Conservation (phyloP, 2,888 invertebrate genomes). For the Ormia ochracea region DNA sequence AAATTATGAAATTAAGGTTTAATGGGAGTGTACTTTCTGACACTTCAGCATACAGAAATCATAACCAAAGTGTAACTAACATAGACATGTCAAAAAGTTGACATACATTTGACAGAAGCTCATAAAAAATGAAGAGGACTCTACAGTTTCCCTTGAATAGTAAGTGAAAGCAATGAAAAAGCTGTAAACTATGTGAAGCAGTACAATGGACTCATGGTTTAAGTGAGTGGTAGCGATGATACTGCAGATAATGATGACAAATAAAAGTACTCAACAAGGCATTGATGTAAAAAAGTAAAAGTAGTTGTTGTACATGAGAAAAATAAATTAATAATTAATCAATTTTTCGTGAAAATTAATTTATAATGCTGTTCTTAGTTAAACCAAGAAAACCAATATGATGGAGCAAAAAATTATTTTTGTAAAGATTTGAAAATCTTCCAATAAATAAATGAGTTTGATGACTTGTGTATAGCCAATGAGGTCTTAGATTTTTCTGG, state of each 20-base stretch:
- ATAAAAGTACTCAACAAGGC: neutral
- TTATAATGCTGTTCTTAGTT: neutral
- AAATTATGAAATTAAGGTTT: slow-evolving; percentile 37
- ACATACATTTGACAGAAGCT: slow-evolving; percentile 54
- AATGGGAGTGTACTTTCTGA: slow-evolving; percentile 43
- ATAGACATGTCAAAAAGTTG: slow-evolving; percentile 49
- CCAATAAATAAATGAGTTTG: neutral
- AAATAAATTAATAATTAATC: slow-evolving; percentile 38
- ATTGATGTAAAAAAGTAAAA: neutral
- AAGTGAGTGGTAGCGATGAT: slow-evolving; percentile 6
- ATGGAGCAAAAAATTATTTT: slow-evolving; percentile 16
- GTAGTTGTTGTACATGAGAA: too few species aligned
- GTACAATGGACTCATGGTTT: neutral
- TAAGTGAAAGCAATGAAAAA: neutral
- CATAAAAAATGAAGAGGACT: slow-evolving; percentile 50
- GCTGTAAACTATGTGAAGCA: slow-evolving; percentile 17
- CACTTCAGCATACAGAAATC: neutral
- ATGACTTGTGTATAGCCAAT: neutral
- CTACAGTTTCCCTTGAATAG: neutral
- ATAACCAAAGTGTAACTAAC: slow-evolving; percentile 21
- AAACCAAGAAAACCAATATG: slow-evolving; percentile 21
- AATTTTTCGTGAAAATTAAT: slow-evolving; percentile 13
- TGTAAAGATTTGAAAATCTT: neutral
- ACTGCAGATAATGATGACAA: neutral
- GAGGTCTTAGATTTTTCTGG: neutral